Base-by-base conservation (phyloP, 1,140 invertebrate species). In the Platorchestia sp. region DNA sequence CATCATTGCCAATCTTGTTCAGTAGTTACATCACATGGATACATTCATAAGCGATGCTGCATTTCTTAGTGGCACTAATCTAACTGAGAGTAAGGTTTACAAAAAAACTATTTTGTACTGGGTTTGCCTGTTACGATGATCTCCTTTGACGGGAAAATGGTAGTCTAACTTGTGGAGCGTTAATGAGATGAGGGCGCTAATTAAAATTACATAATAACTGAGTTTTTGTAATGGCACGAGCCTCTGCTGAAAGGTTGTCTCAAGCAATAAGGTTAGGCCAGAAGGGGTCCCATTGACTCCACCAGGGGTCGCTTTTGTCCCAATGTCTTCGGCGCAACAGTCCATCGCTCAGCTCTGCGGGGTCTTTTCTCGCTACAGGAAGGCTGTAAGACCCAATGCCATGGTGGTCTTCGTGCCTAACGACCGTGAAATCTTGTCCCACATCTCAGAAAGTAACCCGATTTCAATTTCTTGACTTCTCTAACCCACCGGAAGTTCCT, bases 371-470 rank as follows among this genome's bases (percentile, higher is more conserved):
- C 7, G 91, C 41, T n/a, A n/a, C 91, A 93, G 91, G 45, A 93
- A 44, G 91, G 40, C 91, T 93, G 36, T 40, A 16, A 16, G 40
- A 93, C 40, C 91, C 91, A 45, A 45, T 93, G 45, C 44, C 45
- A 93, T 45, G 91, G 43, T 45, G 36, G 36, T 75, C 45, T 7
- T 45, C 22, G 91, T 47, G 43, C 91, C 45, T 93, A 47, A 93
- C 43, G 43, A 45, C 44, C 91, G 91, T 93, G 91, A 93, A 93
- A 93, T 93, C 91, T 93, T 93, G 45, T 44, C 91, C 41, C 91
- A n/a, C 43, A 45, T 93, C 91, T 93, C 45, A 93, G 44, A 89
- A 89, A 44, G 43, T 42, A 41, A 42, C 41, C 41, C 87, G 87
- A 89, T 89, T 89, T 42, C 41, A 89, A 89, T 89, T 89, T 42